Evolutionary conservation across 2,888 invertebrate species (phyloP), one percentile per base, ranked within the genome.

Genomic region (Hemistola chrysoprasaria): DNA sequence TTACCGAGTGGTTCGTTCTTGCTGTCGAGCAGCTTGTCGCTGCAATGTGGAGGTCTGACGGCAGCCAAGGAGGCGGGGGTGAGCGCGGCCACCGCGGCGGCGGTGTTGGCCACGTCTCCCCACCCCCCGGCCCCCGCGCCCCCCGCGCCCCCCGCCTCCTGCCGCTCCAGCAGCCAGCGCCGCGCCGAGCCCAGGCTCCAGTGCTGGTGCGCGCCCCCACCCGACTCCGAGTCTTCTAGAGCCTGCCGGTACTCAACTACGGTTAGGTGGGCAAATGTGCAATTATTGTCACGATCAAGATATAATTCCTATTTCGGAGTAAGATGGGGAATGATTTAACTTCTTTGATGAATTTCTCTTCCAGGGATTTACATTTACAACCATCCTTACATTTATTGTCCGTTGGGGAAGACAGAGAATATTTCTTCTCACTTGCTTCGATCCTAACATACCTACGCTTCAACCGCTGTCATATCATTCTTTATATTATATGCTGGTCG

Each of bases 141-240:
- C 91, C 91, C 40, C 93, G 88, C 25, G 2, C 96, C 96, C 60
- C 95, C 95, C 0, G 92, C 83, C 47, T 91, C 90, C 76, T 96
- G 96, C 8, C 93, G 90, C 56, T 91, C 91, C 40, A 93, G 88
- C 25, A 96, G 90, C 92, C 95, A 96, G 47, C 91, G 90, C 7
- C 94, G 90, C 0, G 96, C 95, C 0, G 94, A 93, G 0, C 95
- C 93, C 48, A 93, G 91, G 67, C 95, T 95, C 95, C 96, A 96
- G 66, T 89, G 90, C 60, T 88, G 89, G 54, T 89, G 88, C 0
- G 86, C 86, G 11, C 87, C 87, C 0, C 92, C 57, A 1, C 88
- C 86, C 87, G 91, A 77, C 51, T 93, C 93, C 4, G 95, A 93
- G 64, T 95, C 95, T 74, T 95, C 94, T 3, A 96, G 76, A 0